These are phyloP conservation scores for Psittacus erithacus DNA, from an alignment of 2,113 vertebrate species.

Conservation along the genomic window DNA sequence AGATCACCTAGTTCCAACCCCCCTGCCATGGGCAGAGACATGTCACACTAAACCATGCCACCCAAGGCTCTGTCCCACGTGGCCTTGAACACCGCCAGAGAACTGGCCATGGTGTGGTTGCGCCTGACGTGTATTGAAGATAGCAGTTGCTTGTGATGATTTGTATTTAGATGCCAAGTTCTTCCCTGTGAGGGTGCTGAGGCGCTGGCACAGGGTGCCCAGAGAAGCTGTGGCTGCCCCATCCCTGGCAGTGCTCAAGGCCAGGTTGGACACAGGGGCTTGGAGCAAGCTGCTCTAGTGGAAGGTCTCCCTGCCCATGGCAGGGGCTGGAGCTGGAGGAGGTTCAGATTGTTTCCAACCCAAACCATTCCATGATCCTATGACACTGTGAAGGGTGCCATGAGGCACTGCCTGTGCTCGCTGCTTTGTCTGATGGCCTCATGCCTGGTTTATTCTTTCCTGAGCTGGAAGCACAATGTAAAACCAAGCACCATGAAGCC, in stretches of 20 bases:
- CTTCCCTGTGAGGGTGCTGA: background rate
- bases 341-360: fast-evolving
- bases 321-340: background rate
- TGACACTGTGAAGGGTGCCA: background rate
- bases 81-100: background rate
- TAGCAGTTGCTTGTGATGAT: background rate
- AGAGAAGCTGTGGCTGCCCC: too few relatives aligned
- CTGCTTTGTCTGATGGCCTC: background rate
- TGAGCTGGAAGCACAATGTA: background rate
- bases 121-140: background rate
- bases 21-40: too few relatives aligned
- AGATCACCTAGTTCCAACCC: too few relatives aligned
- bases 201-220: background rate
- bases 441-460: fast-evolving
- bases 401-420: background rate
- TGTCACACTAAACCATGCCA: too few relatives aligned
- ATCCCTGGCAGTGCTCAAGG: background rate
- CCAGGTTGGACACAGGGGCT: background rate
- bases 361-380: background rate
- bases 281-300: background rate
- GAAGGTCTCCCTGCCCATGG: background rate
- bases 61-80: too few relatives aligned
- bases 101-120: background rate
- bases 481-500: fast-evolving
- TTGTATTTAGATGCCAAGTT: background rate